Conservation (phyloP, 2,888 invertebrate species). For the Oscheius sp. region DNA sequence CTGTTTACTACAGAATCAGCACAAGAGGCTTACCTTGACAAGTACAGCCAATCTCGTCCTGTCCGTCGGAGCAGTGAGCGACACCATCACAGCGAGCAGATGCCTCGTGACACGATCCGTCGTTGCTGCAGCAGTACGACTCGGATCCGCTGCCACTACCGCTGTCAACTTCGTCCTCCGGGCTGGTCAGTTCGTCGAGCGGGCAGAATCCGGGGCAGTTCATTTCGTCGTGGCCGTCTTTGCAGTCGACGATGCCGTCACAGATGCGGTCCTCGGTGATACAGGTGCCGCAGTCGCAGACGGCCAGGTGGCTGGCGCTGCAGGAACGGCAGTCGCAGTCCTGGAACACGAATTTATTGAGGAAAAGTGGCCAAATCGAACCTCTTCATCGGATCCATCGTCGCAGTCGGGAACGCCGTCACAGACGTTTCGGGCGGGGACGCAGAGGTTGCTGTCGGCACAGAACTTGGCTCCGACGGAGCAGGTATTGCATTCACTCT, state of each 20-base stretch:
- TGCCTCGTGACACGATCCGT: slow-evolving; percentile 56
- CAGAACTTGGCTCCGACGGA: slow-evolving; percentile 57
- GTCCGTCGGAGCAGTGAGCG: slow-evolving; percentile 61
- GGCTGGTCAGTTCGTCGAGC: background rate
- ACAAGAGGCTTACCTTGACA: slow-evolving; percentile 53
- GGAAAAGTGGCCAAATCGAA: background rate
- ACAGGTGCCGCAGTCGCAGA: slow-evolving; percentile 64
- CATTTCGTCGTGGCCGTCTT: slow-evolving; percentile 61
- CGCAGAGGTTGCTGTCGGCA: slow-evolving; percentile 48
- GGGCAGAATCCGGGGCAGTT: slow-evolving; percentile 66
- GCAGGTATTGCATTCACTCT: slow-evolving; percentile 50
- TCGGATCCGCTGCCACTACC: slow-evolving; percentile 33
- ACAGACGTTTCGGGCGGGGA: slow-evolving; percentile 57
- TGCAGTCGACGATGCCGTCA: slow-evolving; percentile 63
- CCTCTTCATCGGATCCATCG: slow-evolving; percentile 59
- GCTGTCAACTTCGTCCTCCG: background rate
- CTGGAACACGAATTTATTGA: slow-evolving; percentile 35
- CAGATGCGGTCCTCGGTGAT: slow-evolving; percentile 57
- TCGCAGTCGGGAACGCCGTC: slow-evolving; percentile 63
- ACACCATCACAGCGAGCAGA: slow-evolving; percentile 60
- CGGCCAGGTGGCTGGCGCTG: slow-evolving; percentile 54
- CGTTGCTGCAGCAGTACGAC: slow-evolving; percentile 53
- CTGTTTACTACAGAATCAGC: too few species aligned
- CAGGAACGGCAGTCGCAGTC: slow-evolving; percentile 64
- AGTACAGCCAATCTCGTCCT: slow-evolving; percentile 62